phyloP scores from a whole-genome alignment of 2,797 vertebrate genomes.

The Emys orbicularis region DNA sequence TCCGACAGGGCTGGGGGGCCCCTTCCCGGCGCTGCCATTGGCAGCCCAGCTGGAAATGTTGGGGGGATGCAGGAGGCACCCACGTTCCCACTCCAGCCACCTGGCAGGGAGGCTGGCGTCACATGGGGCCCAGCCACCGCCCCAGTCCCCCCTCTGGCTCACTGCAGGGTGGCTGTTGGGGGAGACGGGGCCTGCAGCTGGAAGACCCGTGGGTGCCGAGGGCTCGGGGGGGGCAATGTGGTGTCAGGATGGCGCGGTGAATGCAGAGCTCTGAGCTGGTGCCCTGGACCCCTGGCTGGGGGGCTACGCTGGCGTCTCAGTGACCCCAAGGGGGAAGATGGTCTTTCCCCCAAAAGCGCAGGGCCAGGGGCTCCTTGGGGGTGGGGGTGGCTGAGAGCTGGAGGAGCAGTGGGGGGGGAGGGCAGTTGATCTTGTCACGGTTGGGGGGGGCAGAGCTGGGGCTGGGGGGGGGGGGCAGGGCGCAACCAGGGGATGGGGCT shows the following conservation, averaged over 20 bases:
- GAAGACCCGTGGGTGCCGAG: background rate
- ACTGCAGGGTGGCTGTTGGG: background rate
- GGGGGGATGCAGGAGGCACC: background rate
- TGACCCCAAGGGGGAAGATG: no score
- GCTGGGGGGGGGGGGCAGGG: no score
- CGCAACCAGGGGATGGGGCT: background rate
- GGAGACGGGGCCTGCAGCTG: background rate
- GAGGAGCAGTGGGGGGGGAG: no score
- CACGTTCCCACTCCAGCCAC: background rate
- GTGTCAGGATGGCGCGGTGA: background rate
- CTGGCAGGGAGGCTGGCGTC: background rate
- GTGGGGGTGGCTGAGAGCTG: rapidly evolving
- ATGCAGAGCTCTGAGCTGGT: background rate
- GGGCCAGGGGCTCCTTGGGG: background rate
- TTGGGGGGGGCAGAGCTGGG: background rate
- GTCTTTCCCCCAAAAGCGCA: no score
- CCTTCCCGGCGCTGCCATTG: background rate
- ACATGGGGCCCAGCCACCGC: background rate
- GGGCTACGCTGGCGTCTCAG: rapidly evolving
- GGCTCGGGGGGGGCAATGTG: background rate
- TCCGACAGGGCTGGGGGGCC: background rate
- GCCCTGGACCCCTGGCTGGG: background rate
- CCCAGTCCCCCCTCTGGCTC: background rate
- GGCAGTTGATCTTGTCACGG: background rate
- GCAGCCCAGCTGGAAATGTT: background rate